These are phyloP conservation scores for Tanytarsus gracilentus DNA, from an alignment of 2,888 invertebrate species.

Conservation along the genomic window DNA sequence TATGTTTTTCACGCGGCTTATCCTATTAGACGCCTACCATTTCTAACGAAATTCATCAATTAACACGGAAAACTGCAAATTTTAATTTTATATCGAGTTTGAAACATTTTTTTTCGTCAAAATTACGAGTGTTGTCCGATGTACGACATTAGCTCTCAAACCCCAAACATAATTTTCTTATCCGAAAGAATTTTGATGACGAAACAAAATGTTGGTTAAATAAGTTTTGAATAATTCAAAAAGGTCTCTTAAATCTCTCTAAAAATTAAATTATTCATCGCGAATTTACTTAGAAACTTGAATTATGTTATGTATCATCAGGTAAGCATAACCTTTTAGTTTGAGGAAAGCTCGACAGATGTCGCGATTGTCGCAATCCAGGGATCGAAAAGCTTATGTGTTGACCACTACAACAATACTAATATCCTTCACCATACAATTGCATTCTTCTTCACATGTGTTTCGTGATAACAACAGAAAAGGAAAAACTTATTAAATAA, in stretches of 20 bases:
- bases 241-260: too few species aligned
- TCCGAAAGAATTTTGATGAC: background rate
- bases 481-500: too few species aligned
- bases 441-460: too few species aligned
- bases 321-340: background rate
- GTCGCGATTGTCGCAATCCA: too few species aligned
- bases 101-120: constrained; percentile 25
- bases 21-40: constrained; percentile 21
- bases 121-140: constrained; percentile 13
- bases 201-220: background rate
- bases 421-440: too few species aligned
- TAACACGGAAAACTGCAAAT: constrained; percentile 27
- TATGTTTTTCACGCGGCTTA: background rate
- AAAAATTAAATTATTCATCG: background rate
- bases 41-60: constrained; percentile 27
- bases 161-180: background rate
- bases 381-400: too few species aligned
- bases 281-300: background rate
- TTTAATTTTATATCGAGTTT: constrained; percentile 13
- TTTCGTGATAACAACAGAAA: too few species aligned
- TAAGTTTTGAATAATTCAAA: too few species aligned
- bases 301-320: too few species aligned
- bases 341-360: too few species aligned
- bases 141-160: background rate
- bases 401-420: too few species aligned